These are phyloP conservation scores for Sarotherodon lohbergeri DNA, from an alignment of 2,113 vertebrate species.

Conservation along the genomic window DNA sequence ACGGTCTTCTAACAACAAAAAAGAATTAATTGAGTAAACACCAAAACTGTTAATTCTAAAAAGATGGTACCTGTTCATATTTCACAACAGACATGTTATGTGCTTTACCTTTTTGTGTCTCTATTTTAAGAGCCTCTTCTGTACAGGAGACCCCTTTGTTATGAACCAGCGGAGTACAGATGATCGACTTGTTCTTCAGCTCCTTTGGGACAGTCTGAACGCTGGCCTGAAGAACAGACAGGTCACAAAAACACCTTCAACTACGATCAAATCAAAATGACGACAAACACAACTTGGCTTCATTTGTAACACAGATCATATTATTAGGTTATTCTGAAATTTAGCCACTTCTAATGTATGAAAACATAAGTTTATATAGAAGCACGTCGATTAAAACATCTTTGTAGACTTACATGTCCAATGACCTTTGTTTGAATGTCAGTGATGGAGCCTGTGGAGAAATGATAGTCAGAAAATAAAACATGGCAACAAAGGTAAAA, in stretches of 20 bases:
- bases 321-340: background rate
- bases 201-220: slow-evolving; percentile 83
- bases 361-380: background rate
- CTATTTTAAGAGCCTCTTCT: slow-evolving; percentile 78
- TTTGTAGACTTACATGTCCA: slow-evolving; percentile 80
- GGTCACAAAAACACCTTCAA: background rate
- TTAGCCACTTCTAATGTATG: background rate
- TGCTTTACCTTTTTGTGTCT: slow-evolving; percentile 82
- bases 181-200: slow-evolving; percentile 89
- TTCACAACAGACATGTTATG: fast-evolving
- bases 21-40: background rate
- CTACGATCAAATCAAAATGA: fast-evolving
- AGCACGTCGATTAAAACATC: background rate
- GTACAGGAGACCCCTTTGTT: slow-evolving; percentile 91
- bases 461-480: fast-evolving
- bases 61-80: background rate
- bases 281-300: background rate
- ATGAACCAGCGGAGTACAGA: slow-evolving; percentile 89
- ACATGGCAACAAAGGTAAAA: background rate
- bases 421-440: slow-evolving; percentile 81
- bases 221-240: slow-evolving; percentile 71
- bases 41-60: background rate
- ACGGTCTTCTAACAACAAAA: slow-evolving; percentile 21
- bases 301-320: background rate
- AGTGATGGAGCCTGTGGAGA: slow-evolving; percentile 73